Base-by-base conservation (phyloP, 2,797 vertebrate genomes). In the Apodemus agrarius region DNA sequence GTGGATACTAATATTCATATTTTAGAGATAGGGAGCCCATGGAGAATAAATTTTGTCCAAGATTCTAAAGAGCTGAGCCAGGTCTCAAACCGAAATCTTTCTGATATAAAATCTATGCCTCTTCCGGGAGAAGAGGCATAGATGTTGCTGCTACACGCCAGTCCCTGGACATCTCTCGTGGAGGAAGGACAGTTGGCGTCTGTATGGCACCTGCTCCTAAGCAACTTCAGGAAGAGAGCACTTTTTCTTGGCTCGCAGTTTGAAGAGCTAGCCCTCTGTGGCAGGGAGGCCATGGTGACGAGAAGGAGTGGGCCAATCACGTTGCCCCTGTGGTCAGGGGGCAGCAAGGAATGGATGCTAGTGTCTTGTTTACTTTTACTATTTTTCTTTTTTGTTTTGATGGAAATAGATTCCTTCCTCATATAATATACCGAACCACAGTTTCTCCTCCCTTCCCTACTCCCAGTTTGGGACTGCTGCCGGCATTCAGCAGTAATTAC, bases 81-180 rank as follows among this genome's bases (percentile, higher is more conserved):
- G 85, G 59, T 89, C 92, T 96, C 75, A 89, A 72, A 93, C 34
- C 16, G 24, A 59, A 79, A 72, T 78, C 10, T 34, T 3, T 80
- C 82, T 83, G 93, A 87, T 78, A 91, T 81, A 54, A 96, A 91
- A 52, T 65, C 11, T 54, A 52, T 31, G 65, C 43, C 61, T 26
- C 79, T 90, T 63, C n/a, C 49, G 83, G 34, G 7, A 9, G 11
- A 3, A n/a, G n/a, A n/a, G n/a, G n/a, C n/a, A n/a, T n/a, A 24
- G 24, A 34, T 24, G 29, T 34, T 87, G 72, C 40, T 65, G 67
- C 49, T 54, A 29, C 65, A 87, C 6, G 43, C 8, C 34, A 59
- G 31, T n/a, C 43, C 29, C 43, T 78, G 84, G 67, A 16, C 34
- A 31, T 78, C n/a, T 89, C 80, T 94, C 46, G 22, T 34, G 82